Evolutionary conservation across 2,888 invertebrate genomes (phyloP).

Genomic region (Euproctis similis): DNA sequence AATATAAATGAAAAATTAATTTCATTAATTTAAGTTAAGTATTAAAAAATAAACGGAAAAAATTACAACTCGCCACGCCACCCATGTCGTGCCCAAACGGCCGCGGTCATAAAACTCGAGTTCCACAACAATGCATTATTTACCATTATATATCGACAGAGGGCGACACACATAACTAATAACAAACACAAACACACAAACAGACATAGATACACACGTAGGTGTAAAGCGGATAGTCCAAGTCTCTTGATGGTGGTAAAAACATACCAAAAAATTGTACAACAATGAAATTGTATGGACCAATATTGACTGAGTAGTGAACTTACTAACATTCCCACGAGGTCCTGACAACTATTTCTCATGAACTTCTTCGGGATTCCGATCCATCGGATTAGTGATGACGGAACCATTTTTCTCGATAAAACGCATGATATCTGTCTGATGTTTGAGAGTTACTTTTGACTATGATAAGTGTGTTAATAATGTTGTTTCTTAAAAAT

Average conservation of each 20-base stretch:
- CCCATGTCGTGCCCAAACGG: conserved; percentile 61
- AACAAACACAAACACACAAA: conserved; percentile 59
- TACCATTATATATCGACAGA: conserved; percentile 71
- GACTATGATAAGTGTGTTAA: no score
- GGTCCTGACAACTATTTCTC: conserved; percentile 64
- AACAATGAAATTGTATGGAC: conserved; percentile 54
- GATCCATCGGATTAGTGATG: no score
- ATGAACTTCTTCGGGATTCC: conserved; percentile 45
- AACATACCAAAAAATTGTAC: conserved; percentile 37
- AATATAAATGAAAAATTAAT: no score
- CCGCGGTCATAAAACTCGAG: conserved; percentile 61
- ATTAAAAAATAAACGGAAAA: conserved; percentile 22
- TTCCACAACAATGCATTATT: conserved; percentile 72
- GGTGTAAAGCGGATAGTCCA: conserved; percentile 61
- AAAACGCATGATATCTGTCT: no score
- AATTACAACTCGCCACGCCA: conserved; percentile 48
- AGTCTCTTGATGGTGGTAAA: conserved; percentile 50
- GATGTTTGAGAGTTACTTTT: no score
- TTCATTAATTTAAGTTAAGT: no score
- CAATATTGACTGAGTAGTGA: conserved; percentile 64
- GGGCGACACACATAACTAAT: conserved; percentile 67
- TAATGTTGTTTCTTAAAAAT: no score
- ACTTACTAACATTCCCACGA: conserved; percentile 63
- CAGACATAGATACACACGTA: no score
- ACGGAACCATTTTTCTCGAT: no score